Conservation (phyloP, 2,797 vertebrate genomes). For the Philypnodon macrostomus region DNA sequence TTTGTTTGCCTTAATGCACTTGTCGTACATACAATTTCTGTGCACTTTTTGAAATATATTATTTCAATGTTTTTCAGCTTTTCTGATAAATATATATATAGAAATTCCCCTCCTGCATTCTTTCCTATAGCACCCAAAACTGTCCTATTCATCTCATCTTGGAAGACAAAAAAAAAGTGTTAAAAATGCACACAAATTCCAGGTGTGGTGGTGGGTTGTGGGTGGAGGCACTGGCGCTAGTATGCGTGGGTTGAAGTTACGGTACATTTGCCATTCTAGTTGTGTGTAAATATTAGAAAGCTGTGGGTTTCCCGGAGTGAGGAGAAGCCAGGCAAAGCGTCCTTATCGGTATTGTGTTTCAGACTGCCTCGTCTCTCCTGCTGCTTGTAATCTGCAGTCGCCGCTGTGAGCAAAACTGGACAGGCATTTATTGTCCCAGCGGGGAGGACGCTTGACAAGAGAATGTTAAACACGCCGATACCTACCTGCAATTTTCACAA, state of each 20-base stretch:
- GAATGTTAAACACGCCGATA: conserved; percentile 93
- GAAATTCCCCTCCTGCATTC: too few relatives aligned
- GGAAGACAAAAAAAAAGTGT: conserved; percentile 48
- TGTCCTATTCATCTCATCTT: too few relatives aligned
- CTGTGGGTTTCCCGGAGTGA: conserved; percentile 88
- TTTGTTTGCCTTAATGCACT: too few relatives aligned
- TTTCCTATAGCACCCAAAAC: too few relatives aligned
- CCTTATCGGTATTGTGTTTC: conserved; percentile 94
- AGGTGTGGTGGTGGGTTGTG: conserved; percentile 49
- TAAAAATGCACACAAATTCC: conserved; percentile 60
- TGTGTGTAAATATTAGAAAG: conserved; percentile 99
- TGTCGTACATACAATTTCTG: too few relatives aligned
- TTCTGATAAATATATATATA: too few relatives aligned
- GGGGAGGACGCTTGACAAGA: conserved; percentile 89
- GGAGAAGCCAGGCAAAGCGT: conserved; percentile 89
- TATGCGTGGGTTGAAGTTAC: conserved; percentile 59
- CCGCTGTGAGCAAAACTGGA: conserved; percentile 97
- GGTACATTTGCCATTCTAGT: conserved; percentile 87
- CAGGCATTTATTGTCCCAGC: conserved; percentile 98
- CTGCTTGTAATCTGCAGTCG: conserved; percentile 98
- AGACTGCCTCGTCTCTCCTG: conserved; percentile 84
- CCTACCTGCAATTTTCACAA: conserved; percentile 85
- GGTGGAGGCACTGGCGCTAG: conserved; percentile 12
- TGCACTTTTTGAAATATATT: too few relatives aligned
- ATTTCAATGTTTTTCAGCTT: too few relatives aligned